phyloP scores from a whole-genome alignment of 2,888 invertebrate species.

The Calliphora vomitoria region DNA sequence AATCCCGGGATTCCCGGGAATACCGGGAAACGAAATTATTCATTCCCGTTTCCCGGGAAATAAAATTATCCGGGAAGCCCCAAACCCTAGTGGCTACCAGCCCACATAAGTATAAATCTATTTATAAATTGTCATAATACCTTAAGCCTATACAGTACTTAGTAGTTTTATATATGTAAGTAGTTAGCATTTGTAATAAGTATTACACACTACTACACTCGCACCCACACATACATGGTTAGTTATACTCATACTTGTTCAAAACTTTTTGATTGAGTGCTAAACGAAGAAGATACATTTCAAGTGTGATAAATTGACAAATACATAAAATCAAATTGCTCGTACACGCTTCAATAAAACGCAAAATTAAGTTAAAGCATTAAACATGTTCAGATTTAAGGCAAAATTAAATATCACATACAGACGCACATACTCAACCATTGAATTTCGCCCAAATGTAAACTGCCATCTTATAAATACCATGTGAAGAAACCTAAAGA shows the following conservation, averaged over 20 bases:
- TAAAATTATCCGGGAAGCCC: too few species aligned
- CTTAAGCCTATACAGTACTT: too few species aligned
- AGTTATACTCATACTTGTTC: background rate
- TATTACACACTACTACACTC: too few species aligned
- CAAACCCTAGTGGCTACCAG: too few species aligned
- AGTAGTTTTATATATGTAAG: too few species aligned
- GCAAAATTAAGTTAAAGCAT: slow-evolving; percentile 63
- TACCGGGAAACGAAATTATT: too few species aligned
- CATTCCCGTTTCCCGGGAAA: too few species aligned
- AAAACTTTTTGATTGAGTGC: slow-evolving; percentile 57
- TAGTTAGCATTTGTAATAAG: too few species aligned
- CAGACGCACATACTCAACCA: background rate
- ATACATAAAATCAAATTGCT: slow-evolving; percentile 64
- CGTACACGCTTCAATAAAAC: slow-evolving; percentile 61
- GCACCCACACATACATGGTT: too few species aligned
- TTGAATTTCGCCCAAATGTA: background rate
- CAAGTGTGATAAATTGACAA: slow-evolving; percentile 68
- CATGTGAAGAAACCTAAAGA: background rate
- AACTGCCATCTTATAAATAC: slow-evolving; percentile 2
- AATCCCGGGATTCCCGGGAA: too few species aligned
- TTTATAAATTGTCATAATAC: too few species aligned
- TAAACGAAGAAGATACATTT: slow-evolving; percentile 59
- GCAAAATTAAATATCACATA: slow-evolving; percentile 42
- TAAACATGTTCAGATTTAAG: slow-evolving; percentile 58
- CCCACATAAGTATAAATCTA: too few species aligned